Percentiles rank a stretch among this genome's conserved stretches.
phyloP scores from a whole-genome alignment of 2,797 vertebrate species.

The Fringilla coelebs region DNA sequence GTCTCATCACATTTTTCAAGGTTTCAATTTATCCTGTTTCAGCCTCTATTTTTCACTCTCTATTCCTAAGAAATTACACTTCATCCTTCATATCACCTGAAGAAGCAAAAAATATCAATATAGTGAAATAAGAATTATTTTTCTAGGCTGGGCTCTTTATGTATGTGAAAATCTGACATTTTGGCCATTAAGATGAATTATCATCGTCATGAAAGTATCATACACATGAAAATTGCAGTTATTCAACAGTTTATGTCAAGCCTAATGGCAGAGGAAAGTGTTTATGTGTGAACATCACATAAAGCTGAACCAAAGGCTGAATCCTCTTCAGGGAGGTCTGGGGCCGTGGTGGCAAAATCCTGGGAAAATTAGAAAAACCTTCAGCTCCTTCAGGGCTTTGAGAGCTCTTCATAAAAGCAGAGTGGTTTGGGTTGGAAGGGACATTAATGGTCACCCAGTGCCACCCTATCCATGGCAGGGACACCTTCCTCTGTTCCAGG shows the following conservation, averaged over 20 bases:
- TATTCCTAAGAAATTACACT: not conserved
- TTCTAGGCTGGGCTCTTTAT: not conserved
- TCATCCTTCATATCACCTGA: not conserved
- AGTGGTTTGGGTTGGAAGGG: too few species aligned
- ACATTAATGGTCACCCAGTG: rapidly evolving
- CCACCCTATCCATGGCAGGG: not conserved
- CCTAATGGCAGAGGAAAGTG: not conserved
- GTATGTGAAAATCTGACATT: not conserved
- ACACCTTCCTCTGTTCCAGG: not conserved
- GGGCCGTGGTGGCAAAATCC: not conserved
- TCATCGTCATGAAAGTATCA: not conserved
- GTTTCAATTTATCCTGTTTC: not conserved
- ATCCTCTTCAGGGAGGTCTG: not conserved
- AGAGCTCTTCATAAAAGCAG: not conserved
- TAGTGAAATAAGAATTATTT: not conserved
- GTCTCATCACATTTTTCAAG: not conserved
- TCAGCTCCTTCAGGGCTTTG: not conserved
- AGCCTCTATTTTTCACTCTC: not conserved
- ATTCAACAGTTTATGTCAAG: not conserved
- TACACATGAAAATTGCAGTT: not conserved
- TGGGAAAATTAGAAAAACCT: not conserved
- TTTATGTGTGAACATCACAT: not conserved
- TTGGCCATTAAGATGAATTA: not conserved
- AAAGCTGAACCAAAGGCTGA: not conserved
- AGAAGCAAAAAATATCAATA: not conserved